Evolutionary conservation across 2,888 invertebrate genomes (phyloP), one percentile per base, ranked within the genome.

Genomic region (Ophion ellenae): DNA sequence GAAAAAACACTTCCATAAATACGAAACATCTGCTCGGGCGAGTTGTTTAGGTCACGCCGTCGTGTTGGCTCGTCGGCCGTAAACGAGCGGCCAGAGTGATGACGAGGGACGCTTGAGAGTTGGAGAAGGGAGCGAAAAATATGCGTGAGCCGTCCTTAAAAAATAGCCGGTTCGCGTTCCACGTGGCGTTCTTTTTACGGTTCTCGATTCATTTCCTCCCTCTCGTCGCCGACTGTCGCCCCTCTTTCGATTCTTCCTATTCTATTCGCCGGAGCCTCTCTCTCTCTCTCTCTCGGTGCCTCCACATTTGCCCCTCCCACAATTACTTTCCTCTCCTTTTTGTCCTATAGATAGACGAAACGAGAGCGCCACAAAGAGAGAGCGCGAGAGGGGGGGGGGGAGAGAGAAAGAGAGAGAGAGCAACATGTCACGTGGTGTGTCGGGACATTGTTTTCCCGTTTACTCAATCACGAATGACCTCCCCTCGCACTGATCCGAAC

Each of bases 351-450:
- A 89, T 89, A 90, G 90, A 89, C 90, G 90, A 91, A 91, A 90
- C 90, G 90, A 75, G 45, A 76, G 45, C 24, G 70, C 28, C 32
- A 73, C 28, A 3, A 1, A 28, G 14, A 20, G 32, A 47, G 64
- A 11, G 20, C 11, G 57, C 4, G 45, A 47, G 24, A 28, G 28
- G n/a, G 67, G 47, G 79, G 57, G 74, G n/a, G 14, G 6, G n/a
- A 47, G 64, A 10, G n/a, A 20, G 20, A 40, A 40, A 67, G 64
- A 59, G 66, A 64, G 77, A 47, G 77, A 53, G 28, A 32, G 45
- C 64, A 73, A 57, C 88, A 88, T 89, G 90, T 92, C 92, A 93
- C 92, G 91, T 92, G 92, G 91, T 92, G 92, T 92, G 90, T 89
- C 90, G 75, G 70, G 64, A 76, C 61, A 40, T 61, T 70, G 78